These are phyloP conservation scores for Neuroscelio doddi DNA, from an alignment of 2,888 invertebrate species.

Conservation along the genomic window DNA sequence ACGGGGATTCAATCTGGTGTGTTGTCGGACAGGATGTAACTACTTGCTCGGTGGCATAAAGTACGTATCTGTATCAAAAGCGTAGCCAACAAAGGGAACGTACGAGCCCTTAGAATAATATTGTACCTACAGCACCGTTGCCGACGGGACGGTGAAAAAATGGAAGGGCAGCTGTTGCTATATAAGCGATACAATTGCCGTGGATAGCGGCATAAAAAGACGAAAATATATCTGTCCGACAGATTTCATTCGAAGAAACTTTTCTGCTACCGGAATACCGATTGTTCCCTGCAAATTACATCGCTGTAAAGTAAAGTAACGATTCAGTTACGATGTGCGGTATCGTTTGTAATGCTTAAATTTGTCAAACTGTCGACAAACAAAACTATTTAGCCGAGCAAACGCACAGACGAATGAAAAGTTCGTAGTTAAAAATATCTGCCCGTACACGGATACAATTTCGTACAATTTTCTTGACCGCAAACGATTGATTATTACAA, in stretches of 20 bases:
- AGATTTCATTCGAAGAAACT: conserved; percentile 8
- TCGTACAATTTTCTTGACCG: too few species aligned
- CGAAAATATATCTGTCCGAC: conserved; percentile 12
- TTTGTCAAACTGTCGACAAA: too few species aligned
- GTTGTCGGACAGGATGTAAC: conserved; percentile 48
- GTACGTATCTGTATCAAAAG: conserved; percentile 65
- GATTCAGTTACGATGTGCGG: too few species aligned
- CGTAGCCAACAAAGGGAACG: conserved; percentile 62
- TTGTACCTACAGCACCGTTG: conserved; percentile 53
- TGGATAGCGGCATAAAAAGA: conserved; percentile 31
- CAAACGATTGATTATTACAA: too few species aligned
- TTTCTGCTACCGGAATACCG: too few species aligned
- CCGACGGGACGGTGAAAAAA: conserved; percentile 50
- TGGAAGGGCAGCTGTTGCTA: conserved; percentile 61
- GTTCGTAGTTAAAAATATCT: too few species aligned
- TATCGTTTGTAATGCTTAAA: too few species aligned
- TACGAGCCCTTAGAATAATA: conserved; percentile 64
- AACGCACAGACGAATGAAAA: too few species aligned
- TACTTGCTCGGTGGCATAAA: conserved; percentile 44
- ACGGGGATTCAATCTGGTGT: background rate
- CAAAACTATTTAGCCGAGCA: too few species aligned
- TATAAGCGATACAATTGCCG: conserved; percentile 67
- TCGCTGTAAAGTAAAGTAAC: too few species aligned
- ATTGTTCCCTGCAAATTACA: too few species aligned
- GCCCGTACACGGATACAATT: too few species aligned